Evolutionary conservation across 2,797 vertebrate genomes (phyloP).

Genomic region (Pelochelys cantorii): DNA sequence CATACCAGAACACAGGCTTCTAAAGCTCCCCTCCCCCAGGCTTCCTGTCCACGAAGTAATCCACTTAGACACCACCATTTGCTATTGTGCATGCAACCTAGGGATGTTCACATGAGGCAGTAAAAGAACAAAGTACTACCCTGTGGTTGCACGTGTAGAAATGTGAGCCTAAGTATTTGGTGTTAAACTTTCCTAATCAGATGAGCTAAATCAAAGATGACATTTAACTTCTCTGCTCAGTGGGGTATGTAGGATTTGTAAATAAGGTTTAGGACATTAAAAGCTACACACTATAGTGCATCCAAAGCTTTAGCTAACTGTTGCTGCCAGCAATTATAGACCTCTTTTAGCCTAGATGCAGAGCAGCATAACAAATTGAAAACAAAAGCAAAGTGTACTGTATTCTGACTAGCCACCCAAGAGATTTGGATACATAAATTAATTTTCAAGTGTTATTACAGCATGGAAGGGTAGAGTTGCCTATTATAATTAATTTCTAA

Average conservation of each 20-base stretch:
- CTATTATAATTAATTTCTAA: slow-evolving; percentile 38
- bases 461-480: background rate
- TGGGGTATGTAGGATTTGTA: slow-evolving; percentile 6
- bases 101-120: background rate
- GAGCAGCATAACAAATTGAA: background rate
- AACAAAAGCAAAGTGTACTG: background rate
- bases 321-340: background rate
- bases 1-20: background rate
- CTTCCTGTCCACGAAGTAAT: background rate
- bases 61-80: background rate
- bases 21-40: background rate
- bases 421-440: background rate
- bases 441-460: background rate
- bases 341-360: background rate
- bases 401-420: background rate
- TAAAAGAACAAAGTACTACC: background rate
- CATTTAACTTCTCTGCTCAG: background rate
- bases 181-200: background rate
- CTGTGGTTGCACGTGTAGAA: background rate
- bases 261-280: background rate
- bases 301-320: background rate
- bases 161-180: background rate
- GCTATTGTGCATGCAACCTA: background rate
- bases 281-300: background rate
- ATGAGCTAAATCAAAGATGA: slow-evolving; percentile 23